phyloP scores from a whole-genome alignment of 1,140 invertebrate species.

The Colletes latitarsis region DNA sequence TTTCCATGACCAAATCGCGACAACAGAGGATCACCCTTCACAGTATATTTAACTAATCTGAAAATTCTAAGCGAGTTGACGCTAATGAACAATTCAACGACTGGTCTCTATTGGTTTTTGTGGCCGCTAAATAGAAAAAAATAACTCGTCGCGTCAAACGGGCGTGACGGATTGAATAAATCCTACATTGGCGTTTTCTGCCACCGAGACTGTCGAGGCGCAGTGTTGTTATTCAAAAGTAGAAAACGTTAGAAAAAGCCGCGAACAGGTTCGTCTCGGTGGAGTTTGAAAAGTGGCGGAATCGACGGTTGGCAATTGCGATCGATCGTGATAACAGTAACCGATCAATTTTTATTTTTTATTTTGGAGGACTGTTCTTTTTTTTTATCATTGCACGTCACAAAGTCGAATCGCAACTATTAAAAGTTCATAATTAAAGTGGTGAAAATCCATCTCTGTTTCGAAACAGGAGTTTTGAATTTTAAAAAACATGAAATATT shows the following conservation, averaged over 20 bases:
- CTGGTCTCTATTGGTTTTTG: not conserved
- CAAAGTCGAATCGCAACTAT: not conserved
- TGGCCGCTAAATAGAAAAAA: not conserved
- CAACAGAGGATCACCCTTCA: conserved; percentile 20
- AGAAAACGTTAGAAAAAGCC: conserved; percentile 50
- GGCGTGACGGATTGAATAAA: not conserved
- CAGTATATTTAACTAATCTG: not conserved
- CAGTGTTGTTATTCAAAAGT: conserved; percentile 49
- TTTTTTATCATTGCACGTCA: not conserved
- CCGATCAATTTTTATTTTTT: too few species aligned
- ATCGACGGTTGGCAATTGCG: not conserved
- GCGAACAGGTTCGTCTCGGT: not conserved
- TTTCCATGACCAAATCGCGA: not conserved
- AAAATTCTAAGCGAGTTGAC: not conserved
- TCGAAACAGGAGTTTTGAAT: too few species aligned
- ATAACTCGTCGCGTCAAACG: not conserved
- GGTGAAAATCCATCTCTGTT: too few species aligned
- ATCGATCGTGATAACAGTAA: not conserved
- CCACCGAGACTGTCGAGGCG: conserved; percentile 26
- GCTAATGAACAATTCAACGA: conserved; percentile 1
- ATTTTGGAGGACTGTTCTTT: not conserved
- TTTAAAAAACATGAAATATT: too few species aligned
- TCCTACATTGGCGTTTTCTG: conserved; percentile 13
- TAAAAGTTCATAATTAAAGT: too few species aligned
- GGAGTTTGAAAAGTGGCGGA: not conserved